Conservation (phyloP, 1,140 invertebrate genomes). For the Gonatopus flavifemur region DNA sequence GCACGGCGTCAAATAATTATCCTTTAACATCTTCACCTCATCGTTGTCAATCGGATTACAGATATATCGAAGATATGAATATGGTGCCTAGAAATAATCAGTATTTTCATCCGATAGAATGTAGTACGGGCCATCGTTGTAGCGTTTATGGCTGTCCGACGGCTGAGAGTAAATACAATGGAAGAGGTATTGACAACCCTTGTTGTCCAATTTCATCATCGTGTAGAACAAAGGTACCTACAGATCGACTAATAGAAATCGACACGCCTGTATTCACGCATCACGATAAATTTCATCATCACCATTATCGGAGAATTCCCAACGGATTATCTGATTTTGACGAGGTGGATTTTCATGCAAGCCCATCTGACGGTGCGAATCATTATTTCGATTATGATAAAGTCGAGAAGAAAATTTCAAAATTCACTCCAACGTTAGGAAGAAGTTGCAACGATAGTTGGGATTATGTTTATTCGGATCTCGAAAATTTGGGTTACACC, state of each 20-base stretch:
- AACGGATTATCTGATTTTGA: slow-evolving; percentile 30
- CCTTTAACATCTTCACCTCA: slow-evolving; percentile 25
- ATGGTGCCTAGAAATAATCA: slow-evolving; percentile 13
- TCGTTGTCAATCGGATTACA: slow-evolving; percentile 29
- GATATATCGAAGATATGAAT: slow-evolving; percentile 30
- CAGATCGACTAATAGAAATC: slow-evolving; percentile 71
- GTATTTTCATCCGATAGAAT: slow-evolving; percentile 24
- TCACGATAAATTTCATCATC: slow-evolving; percentile 34
- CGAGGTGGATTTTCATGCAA: slow-evolving; percentile 34
- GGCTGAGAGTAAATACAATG: slow-evolving; percentile 27
- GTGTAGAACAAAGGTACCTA: slow-evolving; percentile 57
- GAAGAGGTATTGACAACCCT: slow-evolving; percentile 18
- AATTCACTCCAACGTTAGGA: slow-evolving; percentile 21
- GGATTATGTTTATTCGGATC: slow-evolving; percentile 77
- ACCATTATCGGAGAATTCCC: slow-evolving; percentile 27
- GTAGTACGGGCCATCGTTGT: slow-evolving; percentile 23
- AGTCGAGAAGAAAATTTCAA: slow-evolving; percentile 26
- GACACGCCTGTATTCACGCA: slow-evolving; percentile 58
- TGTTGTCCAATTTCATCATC: slow-evolving; percentile 22
- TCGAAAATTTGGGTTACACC: slow-evolving; percentile 72
- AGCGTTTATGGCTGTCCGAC: slow-evolving; percentile 24
- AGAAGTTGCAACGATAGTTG: slow-evolving; percentile 66
- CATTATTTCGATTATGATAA: slow-evolving; percentile 28
- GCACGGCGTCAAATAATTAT: slow-evolving; percentile 36
- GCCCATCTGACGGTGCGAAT: slow-evolving; percentile 21